A percentile compares a stretch with the other conserved stretches of the same genome.
Evolutionary conservation across 2,113 vertebrate genomes (phyloP).

Genomic region (Phalacrocorax carbo): DNA sequence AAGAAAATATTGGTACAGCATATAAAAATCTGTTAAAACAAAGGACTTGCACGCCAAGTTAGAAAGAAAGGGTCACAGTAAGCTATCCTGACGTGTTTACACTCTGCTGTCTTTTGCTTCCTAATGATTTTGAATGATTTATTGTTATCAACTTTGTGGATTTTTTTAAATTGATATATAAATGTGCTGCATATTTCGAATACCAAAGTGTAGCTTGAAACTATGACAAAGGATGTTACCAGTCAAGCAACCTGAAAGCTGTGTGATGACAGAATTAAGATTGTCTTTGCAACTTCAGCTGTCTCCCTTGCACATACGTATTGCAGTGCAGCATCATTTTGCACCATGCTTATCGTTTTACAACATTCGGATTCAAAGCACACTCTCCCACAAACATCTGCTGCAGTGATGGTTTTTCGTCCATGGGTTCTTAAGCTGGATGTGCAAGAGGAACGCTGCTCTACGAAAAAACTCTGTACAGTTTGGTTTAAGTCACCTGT

Average conservation of each 20-base stretch:
- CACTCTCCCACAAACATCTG: neutral
- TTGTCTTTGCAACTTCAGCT: neutral
- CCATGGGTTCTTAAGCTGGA: neutral
- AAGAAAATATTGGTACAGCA: neutral
- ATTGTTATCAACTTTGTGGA: neutral
- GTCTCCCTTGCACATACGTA: rapidly evolving
- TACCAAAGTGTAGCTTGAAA: neutral
- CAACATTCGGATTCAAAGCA: neutral
- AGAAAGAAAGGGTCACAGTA: neutral
- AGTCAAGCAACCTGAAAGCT: neutral
- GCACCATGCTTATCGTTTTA: neutral
- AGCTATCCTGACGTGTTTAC: neutral
- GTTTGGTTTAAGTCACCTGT: neutral
- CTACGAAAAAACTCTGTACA: neutral
- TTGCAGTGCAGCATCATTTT: neutral
- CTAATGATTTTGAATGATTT: neutral
- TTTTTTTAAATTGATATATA: neutral
- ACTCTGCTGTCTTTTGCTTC: neutral
- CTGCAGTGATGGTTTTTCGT: neutral
- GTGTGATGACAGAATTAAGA: neutral
- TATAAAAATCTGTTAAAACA: neutral
- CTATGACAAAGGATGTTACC: neutral
- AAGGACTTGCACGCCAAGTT: neutral
- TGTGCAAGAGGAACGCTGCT: rapidly evolving
- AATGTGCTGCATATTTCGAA: neutral